A percentile compares a stretch with the other conserved stretches of the same genome.
phyloP scores from a whole-genome alignment of 92 coral and sea anemone genomes.

The Meandrina meandrites region DNA sequence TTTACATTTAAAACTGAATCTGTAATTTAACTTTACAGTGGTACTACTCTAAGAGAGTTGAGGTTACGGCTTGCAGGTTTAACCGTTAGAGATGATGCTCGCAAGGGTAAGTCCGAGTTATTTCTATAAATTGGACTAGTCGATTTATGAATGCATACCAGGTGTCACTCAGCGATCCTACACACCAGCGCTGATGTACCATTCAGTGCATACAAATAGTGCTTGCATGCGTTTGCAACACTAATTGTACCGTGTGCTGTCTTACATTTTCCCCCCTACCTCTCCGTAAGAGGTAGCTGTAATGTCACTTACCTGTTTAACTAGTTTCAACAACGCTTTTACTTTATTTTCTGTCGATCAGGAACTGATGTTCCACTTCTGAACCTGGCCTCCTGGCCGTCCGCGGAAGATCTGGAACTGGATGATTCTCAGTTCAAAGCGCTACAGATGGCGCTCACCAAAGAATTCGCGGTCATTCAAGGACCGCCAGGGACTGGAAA shows the following conservation, averaged over 20 bases:
- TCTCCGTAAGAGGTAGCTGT: not conserved
- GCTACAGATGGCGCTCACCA: conserved; percentile 88
- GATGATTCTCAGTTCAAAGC: conserved; percentile 86
- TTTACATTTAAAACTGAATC: too few relatives aligned
- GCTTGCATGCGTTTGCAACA: too few relatives aligned
- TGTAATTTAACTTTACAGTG: not conserved
- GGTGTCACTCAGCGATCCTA: too few relatives aligned
- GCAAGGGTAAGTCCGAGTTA: conserved; percentile 4
- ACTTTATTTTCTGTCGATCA: not conserved
- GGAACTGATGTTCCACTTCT: conserved; percentile 48
- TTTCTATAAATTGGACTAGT: too few relatives aligned
- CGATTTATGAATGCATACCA: too few relatives aligned
- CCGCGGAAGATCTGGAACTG: conserved; percentile 76
- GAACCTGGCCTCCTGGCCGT: conserved; percentile 76
- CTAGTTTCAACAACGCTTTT: not conserved
- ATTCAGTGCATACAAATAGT: too few relatives aligned
- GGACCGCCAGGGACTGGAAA: conserved; percentile 99
- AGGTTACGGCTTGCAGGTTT: conserved; percentile 15
- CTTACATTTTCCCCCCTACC: not conserved
- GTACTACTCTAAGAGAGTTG: not conserved
- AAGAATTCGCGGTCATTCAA: conserved; percentile 92
- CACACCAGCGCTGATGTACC: too few relatives aligned
- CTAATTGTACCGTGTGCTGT: too few relatives aligned
- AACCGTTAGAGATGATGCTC: conserved; percentile 2
- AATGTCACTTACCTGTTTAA: not conserved